These are phyloP conservation scores for Cirrhinus molitorella DNA, from an alignment of 2,797 vertebrate species.

Conservation along the genomic window DNA sequence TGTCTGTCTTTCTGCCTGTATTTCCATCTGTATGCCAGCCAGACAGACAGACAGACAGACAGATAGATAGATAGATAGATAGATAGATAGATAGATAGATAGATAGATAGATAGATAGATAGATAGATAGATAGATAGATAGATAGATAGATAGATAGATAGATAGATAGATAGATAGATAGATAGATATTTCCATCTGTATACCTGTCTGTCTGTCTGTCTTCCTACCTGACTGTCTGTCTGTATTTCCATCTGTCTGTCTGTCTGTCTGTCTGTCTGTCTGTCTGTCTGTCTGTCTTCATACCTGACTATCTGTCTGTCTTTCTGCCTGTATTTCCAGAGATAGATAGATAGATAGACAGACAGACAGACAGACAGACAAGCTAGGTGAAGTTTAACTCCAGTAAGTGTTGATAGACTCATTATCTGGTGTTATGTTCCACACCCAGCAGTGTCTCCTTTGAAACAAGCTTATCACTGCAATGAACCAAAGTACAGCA, in stretches of 20 bases:
- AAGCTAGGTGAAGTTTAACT: not conserved
- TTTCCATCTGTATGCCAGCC: no score
- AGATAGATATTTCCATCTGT: no score
- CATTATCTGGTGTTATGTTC: slow-evolving; percentile 45
- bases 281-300: no score
- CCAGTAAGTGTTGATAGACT: slow-evolving; percentile 30
- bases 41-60: slow-evolving; percentile 29
- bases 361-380: not conserved
- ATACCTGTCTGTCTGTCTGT: no score
- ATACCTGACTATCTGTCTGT: no score
- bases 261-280: no score
- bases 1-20: no score
- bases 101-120: accelerated
- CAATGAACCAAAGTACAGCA: slow-evolving; percentile 59
- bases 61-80: not conserved
- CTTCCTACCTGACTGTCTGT: no score
- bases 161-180: not conserved
- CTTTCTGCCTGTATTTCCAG: no score
- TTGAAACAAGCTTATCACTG: slow-evolving; percentile 53
- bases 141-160: slow-evolving; percentile 2
- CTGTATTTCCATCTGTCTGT: no score
- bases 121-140: not conserved
- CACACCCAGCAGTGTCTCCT: slow-evolving; percentile 45
- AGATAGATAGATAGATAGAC: not conserved
- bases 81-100: not conserved